Percentiles rank a stretch among this genome's conserved stretches.
Evolutionary conservation across 2,113 vertebrate species (phyloP).

Genomic region (Synchiropus splendidus): DNA sequence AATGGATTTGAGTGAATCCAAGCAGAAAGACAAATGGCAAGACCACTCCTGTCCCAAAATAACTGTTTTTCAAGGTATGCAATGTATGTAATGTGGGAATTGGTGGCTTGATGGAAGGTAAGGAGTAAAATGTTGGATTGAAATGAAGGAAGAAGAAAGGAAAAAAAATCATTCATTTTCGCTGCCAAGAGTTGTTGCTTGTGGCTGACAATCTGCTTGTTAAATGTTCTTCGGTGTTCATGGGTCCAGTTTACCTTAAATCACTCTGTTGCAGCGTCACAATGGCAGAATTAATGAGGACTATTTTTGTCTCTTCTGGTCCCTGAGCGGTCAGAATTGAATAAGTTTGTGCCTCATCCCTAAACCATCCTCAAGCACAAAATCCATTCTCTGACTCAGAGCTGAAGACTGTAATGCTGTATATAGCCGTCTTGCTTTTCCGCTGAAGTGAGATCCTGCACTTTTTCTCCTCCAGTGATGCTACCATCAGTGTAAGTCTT

Average conservation of each 20-base stretch:
- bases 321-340: slow-evolving; percentile 53
- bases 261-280: slow-evolving; percentile 56
- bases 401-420: slow-evolving; percentile 23
- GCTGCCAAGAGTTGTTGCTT: no score
- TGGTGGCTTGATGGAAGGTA: no score
- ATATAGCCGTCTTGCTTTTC: slow-evolving; percentile 22
- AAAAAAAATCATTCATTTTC: no score
- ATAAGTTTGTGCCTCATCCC: slow-evolving; percentile 41
- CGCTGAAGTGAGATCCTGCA: slow-evolving; percentile 12
- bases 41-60: no score
- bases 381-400: slow-evolving; percentile 27
- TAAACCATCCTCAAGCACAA: slow-evolving; percentile 39
- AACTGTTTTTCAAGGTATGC: no score
- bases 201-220: neutral
- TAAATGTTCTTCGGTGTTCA: slow-evolving; percentile 12
- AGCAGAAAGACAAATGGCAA: no score
- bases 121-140: no score
- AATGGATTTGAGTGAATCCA: no score
- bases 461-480: slow-evolving; percentile 4
- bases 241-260: slow-evolving; percentile 46
- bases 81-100: no score
- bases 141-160: no score
- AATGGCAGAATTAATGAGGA: slow-evolving; percentile 58
- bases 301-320: slow-evolving; percentile 51
- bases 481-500: no score